Percentiles rank a stretch among this genome's conserved stretches.
Evolutionary conservation across 2,888 invertebrate species (phyloP).

Genomic region (Cyclophora punctaria): DNA sequence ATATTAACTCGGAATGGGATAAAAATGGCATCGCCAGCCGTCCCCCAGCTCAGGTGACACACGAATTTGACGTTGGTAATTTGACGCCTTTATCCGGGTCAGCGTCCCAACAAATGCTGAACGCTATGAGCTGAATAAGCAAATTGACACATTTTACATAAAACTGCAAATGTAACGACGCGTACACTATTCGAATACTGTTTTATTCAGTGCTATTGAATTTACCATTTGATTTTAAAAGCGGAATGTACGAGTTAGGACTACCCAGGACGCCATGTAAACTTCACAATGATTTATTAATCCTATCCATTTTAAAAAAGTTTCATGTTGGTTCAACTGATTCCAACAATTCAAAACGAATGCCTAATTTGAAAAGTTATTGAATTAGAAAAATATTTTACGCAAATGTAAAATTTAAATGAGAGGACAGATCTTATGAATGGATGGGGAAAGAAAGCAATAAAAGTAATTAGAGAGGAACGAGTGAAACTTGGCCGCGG

Average conservation of each 20-base stretch:
- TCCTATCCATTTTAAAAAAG: too few relatives aligned
- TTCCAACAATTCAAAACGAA: constrained; percentile 4
- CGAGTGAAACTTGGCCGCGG: constrained; percentile 51
- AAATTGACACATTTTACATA: constrained; percentile 46
- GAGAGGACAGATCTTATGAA: constrained; percentile 37
- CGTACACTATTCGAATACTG: neutral
- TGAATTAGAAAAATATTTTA: constrained; percentile 7
- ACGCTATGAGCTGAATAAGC: constrained; percentile 35
- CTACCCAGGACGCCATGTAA: too few relatives aligned
- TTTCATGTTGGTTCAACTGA: neutral
- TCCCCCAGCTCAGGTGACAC: constrained; percentile 58
- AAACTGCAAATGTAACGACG: constrained; percentile 18
- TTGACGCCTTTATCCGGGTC: constrained; percentile 66
- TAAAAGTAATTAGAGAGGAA: constrained; percentile 54
- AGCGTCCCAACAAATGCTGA: constrained; percentile 50
- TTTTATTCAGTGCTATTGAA: neutral
- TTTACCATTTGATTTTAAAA: too few relatives aligned
- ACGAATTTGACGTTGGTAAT: constrained; percentile 64
- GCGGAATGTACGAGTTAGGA: too few relatives aligned
- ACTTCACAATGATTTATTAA: too few relatives aligned
- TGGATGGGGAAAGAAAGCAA: constrained; percentile 46
- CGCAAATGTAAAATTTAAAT: constrained; percentile 27
- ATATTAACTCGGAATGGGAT: constrained; percentile 65
- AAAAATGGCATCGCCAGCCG: constrained; percentile 55
- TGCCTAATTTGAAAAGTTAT: constrained; percentile 12